Percentiles rank a stretch among this genome's conserved stretches.
Conservation (phyloP, 2,888 invertebrate species). For the Morpho helenor region DNA sequence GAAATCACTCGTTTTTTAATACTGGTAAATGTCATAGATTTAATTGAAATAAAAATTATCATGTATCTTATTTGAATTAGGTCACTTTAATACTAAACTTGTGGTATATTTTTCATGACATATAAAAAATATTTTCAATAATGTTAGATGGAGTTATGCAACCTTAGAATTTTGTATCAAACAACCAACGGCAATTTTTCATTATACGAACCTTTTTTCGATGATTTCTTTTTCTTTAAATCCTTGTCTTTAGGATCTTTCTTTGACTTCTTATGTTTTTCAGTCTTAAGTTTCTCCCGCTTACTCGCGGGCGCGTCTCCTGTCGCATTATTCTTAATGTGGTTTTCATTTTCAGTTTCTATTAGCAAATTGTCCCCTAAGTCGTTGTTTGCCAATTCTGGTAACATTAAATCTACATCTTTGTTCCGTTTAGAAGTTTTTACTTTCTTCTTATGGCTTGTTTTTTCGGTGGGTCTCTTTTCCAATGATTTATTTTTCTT, state of each 20-base stretch:
- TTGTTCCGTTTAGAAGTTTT: constrained; percentile 59
- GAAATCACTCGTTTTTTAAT: too few relatives aligned
- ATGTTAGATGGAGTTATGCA: too few relatives aligned
- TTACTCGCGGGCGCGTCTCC: constrained; percentile 32
- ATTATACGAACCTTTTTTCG: constrained; percentile 33
- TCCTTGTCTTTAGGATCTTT: constrained; percentile 66
- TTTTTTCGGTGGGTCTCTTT: constrained; percentile 46
- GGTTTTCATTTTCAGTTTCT: constrained; percentile 54
- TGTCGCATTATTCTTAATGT: constrained; percentile 41
- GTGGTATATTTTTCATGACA: too few relatives aligned
- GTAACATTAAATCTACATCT: constrained; percentile 55
- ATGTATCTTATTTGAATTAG: too few relatives aligned
- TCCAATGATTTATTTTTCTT: constrained; percentile 61
- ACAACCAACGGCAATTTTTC: too few relatives aligned
- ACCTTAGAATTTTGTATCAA: too few relatives aligned
- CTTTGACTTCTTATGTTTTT: constrained; percentile 71
- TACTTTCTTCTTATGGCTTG: constrained; percentile 64
- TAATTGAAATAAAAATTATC: too few relatives aligned
- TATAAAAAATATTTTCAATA: too few relatives aligned
- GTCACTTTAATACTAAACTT: too few relatives aligned
- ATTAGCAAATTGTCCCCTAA: constrained; percentile 43
- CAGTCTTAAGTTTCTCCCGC: constrained; percentile 59
- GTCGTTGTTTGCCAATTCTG: constrained; percentile 48
- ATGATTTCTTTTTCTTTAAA: constrained; percentile 64
- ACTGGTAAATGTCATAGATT: too few relatives aligned